A percentile compares a stretch with the other conserved stretches of the same genome.
phyloP scores from a whole-genome alignment of 1,140 invertebrate genomes.

The Drosophila teissieri region DNA sequence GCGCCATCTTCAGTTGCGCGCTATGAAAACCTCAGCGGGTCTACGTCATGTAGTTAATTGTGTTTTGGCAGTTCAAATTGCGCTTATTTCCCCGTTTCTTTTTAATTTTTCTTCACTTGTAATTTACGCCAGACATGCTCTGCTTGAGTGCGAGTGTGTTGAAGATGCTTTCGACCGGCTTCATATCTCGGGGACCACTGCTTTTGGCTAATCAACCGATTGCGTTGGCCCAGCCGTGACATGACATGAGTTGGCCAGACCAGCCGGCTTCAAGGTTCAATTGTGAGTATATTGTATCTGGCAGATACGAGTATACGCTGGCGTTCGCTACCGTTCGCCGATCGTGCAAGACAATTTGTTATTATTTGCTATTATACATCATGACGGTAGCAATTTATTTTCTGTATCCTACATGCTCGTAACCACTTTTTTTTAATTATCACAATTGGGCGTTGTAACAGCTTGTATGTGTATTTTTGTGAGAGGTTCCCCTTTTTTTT shows the following conservation, averaged over 20 bases:
- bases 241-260: slow-evolving; percentile 32
- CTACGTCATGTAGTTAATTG: slow-evolving; percentile 67
- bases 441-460: slow-evolving; percentile 54
- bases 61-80: slow-evolving; percentile 73
- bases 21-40: slow-evolving; percentile 19
- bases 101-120: slow-evolving; percentile 40
- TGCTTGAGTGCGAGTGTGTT: slow-evolving; percentile 13
- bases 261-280: slow-evolving; percentile 71
- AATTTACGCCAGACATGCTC: slow-evolving; percentile 38
- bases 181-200: slow-evolving; percentile 23
- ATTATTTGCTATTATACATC: slow-evolving; percentile 80
- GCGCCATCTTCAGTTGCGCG: slow-evolving; percentile 14
- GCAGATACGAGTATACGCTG: slow-evolving; percentile 38
- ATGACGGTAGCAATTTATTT: slow-evolving; percentile 69
- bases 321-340: slow-evolving; percentile 25
- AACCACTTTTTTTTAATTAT: slow-evolving; percentile 71
- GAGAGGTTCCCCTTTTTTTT: slow-evolving; percentile 32
- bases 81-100: slow-evolving; percentile 30
- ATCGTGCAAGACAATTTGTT: slow-evolving; percentile 73
- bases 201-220: slow-evolving; percentile 58
- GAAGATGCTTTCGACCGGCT: slow-evolving; percentile 21
- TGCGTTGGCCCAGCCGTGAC: slow-evolving; percentile 62
- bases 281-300: slow-evolving; percentile 68
- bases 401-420: slow-evolving; percentile 25
- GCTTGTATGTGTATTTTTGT: slow-evolving; percentile 27